Evolutionary conservation across 2,113 vertebrate genomes (phyloP).

Genomic region (Oenanthe oenanthe): DNA sequence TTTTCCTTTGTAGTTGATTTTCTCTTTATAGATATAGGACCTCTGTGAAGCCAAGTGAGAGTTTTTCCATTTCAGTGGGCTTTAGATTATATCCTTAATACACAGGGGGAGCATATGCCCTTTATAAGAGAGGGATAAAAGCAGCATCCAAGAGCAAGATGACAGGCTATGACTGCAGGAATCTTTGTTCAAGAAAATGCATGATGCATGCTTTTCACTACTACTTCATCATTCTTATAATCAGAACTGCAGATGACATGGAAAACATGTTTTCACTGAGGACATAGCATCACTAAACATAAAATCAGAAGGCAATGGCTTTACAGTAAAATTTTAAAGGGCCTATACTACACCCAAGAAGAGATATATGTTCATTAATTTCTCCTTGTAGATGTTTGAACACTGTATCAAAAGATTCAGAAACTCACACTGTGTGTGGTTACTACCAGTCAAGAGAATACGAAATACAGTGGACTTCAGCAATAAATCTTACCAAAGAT

Average conservation of each 20-base stretch:
- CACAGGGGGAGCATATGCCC: neutral
- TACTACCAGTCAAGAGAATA: neutral
- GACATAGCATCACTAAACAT: neutral
- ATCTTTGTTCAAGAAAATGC: neutral
- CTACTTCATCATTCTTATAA: neutral
- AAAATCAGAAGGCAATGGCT: neutral
- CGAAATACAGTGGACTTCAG: neutral
- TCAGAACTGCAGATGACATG: neutral
- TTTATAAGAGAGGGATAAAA: slow-evolving; percentile 4
- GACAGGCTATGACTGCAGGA: neutral
- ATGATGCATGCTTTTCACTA: neutral
- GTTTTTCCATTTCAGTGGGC: slow-evolving; percentile 15
- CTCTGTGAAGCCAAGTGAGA: neutral
- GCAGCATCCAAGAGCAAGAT: neutral
- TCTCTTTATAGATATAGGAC: neutral
- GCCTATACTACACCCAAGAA: neutral
- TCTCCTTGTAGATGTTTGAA: neutral
- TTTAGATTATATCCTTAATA: slow-evolving; percentile 13
- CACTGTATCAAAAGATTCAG: neutral
- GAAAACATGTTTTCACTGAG: neutral
- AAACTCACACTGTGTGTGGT: neutral
- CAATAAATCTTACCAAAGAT: neutral
- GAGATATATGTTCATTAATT: neutral
- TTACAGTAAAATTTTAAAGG: neutral
- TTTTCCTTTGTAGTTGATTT: neutral